phyloP scores from a whole-genome alignment of 2,113 vertebrate genomes.

The Perca fluviatilis region DNA sequence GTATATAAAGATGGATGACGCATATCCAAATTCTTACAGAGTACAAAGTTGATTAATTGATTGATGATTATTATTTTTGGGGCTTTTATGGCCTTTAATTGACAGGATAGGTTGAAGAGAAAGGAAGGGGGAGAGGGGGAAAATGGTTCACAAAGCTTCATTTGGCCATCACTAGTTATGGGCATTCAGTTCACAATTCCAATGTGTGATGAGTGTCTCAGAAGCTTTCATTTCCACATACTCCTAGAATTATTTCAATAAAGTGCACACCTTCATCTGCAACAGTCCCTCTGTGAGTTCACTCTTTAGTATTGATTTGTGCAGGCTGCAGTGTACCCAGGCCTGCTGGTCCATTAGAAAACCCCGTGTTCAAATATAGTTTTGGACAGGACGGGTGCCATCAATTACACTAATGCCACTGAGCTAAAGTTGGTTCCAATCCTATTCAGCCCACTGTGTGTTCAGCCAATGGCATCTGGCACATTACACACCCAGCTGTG shows the following conservation, averaged over 20 bases:
- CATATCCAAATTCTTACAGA: no score
- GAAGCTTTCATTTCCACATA: no score
- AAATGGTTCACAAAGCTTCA: no score
- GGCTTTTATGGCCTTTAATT: no score
- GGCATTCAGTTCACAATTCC: background rate
- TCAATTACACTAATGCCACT: slow-evolving; percentile 65
- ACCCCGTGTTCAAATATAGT: slow-evolving; percentile 58
- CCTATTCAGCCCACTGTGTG: slow-evolving; percentile 53
- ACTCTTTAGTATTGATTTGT: slow-evolving; percentile 40
- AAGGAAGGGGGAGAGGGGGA: no score
- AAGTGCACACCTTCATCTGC: background rate
- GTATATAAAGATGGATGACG: no score
- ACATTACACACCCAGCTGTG: slow-evolving; percentile 64
- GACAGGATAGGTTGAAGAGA: no score
- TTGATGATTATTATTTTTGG: no score
- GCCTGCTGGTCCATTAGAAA: slow-evolving; percentile 54
- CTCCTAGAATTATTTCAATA: background rate
- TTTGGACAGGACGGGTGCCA: slow-evolving; percentile 53
- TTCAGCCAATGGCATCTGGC: slow-evolving; percentile 67
- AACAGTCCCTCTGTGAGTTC: background rate
- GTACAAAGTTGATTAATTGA: no score
- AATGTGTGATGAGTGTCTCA: background rate
- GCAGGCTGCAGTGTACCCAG: slow-evolving; percentile 15
- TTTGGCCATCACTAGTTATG: no score
- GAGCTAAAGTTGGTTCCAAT: slow-evolving; percentile 58